Percentiles rank a stretch among this genome's conserved stretches.
phyloP scores from a whole-genome alignment of 1,140 invertebrate genomes.

The Conus ventricosus region DNA sequence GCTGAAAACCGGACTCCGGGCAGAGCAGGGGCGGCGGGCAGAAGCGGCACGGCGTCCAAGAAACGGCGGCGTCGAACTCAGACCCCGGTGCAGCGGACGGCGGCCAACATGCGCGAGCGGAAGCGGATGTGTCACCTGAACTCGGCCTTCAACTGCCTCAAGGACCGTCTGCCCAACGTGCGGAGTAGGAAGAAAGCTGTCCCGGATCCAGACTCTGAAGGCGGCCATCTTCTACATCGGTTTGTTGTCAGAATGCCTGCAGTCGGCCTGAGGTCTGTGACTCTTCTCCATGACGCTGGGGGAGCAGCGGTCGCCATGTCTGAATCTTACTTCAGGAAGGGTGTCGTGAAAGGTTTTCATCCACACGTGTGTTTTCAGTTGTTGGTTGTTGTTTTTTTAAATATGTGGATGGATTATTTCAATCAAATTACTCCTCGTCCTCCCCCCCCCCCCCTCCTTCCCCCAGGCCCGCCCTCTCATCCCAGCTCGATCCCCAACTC shows the following conservation, averaged over 20 bases:
- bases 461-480: too few species aligned
- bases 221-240: conserved; percentile 98
- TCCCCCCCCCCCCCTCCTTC: too few species aligned
- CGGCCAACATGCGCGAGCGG: conserved; percentile 82
- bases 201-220: conserved; percentile 95
- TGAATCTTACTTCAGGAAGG: background rate
- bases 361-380: background rate
- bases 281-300: background rate
- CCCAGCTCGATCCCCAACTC: too few species aligned
- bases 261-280: background rate
- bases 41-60: background rate
- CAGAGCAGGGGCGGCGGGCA: background rate
- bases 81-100: conserved; percentile 57
- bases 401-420: too few species aligned
- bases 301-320: background rate
- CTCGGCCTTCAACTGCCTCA: conserved; percentile 88
- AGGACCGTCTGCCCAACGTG: conserved; percentile 88
- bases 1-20: background rate
- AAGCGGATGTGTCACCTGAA: conserved; percentile 98
- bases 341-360: background rate
- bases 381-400: too few species aligned
- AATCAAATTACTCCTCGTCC: too few species aligned
- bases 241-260: conserved; percentile 88
- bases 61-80: conserved; percentile 53
- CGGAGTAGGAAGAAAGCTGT: conserved; percentile 96